Conservation (phyloP, 2,888 invertebrate species). For the Prosopocoilus inquinatus region DNA sequence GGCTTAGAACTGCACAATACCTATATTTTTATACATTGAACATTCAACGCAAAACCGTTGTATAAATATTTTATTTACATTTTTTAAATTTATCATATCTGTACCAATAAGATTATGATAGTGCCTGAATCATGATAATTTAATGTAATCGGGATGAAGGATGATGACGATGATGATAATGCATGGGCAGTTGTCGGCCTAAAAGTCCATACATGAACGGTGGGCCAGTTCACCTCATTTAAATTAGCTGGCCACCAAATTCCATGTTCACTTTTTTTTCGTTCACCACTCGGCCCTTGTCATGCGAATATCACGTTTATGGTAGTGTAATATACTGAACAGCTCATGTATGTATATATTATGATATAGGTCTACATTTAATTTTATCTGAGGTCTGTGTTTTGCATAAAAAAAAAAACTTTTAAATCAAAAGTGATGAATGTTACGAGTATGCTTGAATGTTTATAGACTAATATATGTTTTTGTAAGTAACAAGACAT, state of each 20-base stretch:
- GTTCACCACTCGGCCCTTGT: slow-evolving; percentile 26
- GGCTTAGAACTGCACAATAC: slow-evolving; percentile 53
- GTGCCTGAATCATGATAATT: slow-evolving; percentile 43
- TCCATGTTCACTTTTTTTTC: slow-evolving; percentile 20
- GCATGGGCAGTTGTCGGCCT: slow-evolving; percentile 16
- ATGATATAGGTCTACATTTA: slow-evolving; percentile 39
- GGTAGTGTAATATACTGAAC: slow-evolving; percentile 38
- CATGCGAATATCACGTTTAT: slow-evolving; percentile 37
- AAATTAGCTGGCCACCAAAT: slow-evolving; percentile 9
- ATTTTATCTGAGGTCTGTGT: slow-evolving; percentile 49
- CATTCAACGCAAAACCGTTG: slow-evolving; percentile 45
- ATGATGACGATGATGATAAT: slow-evolving; percentile 1
- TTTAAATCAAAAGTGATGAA: slow-evolving; percentile 38
- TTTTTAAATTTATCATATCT: slow-evolving; percentile 52
- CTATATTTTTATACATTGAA: slow-evolving; percentile 54
- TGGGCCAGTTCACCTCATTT: slow-evolving; percentile 1
- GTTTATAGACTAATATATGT: slow-evolving; percentile 44
- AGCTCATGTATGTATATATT: slow-evolving; percentile 47
- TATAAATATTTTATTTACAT: slow-evolving; percentile 50
- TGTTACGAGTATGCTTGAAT: slow-evolving; percentile 41
- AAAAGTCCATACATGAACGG: slow-evolving; percentile 12
- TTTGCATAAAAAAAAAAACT: slow-evolving; percentile 39
- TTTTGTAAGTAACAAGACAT: slow-evolving; percentile 47
- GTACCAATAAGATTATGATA: slow-evolving; percentile 46
- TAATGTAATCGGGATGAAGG: slow-evolving; percentile 5